Conservation (phyloP, 2,797 vertebrate species). For the Sibirionetta formosa region DNA sequence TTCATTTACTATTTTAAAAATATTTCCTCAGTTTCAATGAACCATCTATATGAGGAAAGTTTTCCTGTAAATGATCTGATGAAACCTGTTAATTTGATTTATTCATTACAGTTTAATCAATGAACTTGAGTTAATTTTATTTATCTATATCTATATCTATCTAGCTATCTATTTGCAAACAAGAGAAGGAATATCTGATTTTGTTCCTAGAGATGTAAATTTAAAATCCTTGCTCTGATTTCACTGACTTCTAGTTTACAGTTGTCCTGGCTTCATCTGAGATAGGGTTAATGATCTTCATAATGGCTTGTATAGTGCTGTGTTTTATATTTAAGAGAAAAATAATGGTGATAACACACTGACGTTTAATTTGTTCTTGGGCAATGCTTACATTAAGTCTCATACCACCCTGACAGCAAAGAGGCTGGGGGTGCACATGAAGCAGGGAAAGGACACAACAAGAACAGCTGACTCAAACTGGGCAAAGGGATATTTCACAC, state of each 20-base stretch:
- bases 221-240: not conserved
- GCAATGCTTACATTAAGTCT: too few species aligned
- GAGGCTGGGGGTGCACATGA: too few species aligned
- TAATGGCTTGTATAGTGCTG: not conserved
- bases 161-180: not conserved
- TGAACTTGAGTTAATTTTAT: not conserved
- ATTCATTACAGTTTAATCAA: not conserved
- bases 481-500: too few species aligned
- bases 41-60: not conserved
- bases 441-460: too few species aligned
- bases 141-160: too few species aligned
- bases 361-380: too few species aligned
- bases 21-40: not conserved
- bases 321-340: too few species aligned
- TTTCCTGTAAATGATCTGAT: not conserved
- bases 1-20: not conserved
- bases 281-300: not conserved
- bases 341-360: too few species aligned
- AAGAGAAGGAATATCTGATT: not conserved
- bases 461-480: too few species aligned
- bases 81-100: not conserved
- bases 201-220: not conserved
- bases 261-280: not conserved
- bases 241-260: not conserved
- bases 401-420: too few species aligned